Conservation (phyloP, 2,797 vertebrate species). For the Melanotaenia parkinsoni region DNA sequence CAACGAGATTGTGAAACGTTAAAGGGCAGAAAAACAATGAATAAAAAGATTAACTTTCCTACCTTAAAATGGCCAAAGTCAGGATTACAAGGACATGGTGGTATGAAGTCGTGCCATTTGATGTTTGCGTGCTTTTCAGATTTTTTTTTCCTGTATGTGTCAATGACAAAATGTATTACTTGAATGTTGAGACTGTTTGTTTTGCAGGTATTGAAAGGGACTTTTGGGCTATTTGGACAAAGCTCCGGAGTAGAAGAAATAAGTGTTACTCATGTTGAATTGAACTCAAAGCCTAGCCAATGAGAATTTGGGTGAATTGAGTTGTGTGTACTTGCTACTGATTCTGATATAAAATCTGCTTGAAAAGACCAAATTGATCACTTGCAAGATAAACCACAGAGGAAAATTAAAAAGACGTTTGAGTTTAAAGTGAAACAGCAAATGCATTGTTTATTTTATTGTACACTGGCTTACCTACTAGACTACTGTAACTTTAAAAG, state of each 20-base stretch:
- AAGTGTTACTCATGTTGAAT: slow-evolving; percentile 67
- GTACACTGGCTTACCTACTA: slow-evolving; percentile 99
- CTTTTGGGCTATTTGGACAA: slow-evolving; percentile 23
- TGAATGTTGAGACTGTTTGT: slow-evolving; percentile 79
- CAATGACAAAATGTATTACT: slow-evolving; percentile 80
- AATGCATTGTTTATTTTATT: slow-evolving; percentile 93
- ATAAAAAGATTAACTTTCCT: slow-evolving; percentile 50
- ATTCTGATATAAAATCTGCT: slow-evolving; percentile 77
- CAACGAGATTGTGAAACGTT: slow-evolving; percentile 60
- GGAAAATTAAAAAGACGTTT: slow-evolving; percentile 81
- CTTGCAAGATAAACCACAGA: slow-evolving; percentile 88
- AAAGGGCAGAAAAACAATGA: slow-evolving; percentile 35
- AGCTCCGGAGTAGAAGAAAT: slow-evolving; percentile 70
- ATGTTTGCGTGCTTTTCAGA: slow-evolving; percentile 59
- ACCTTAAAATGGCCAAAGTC: slow-evolving; percentile 69
- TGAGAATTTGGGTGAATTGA: slow-evolving; percentile 56
- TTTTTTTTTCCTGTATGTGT: slow-evolving; percentile 46
- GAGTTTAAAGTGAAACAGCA: slow-evolving; percentile 82
- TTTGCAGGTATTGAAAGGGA: slow-evolving; percentile 64
- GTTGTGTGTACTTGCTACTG: slow-evolving; percentile 78
- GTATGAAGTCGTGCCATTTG: slow-evolving; percentile 75
- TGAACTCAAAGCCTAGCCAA: slow-evolving; percentile 61
- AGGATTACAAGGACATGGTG: slow-evolving; percentile 61
- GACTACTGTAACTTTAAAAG: slow-evolving; percentile 96
- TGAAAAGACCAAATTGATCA: slow-evolving; percentile 92